Conservation (phyloP, 2,797 vertebrate genomes). For the Mionectes olivaceus region DNA sequence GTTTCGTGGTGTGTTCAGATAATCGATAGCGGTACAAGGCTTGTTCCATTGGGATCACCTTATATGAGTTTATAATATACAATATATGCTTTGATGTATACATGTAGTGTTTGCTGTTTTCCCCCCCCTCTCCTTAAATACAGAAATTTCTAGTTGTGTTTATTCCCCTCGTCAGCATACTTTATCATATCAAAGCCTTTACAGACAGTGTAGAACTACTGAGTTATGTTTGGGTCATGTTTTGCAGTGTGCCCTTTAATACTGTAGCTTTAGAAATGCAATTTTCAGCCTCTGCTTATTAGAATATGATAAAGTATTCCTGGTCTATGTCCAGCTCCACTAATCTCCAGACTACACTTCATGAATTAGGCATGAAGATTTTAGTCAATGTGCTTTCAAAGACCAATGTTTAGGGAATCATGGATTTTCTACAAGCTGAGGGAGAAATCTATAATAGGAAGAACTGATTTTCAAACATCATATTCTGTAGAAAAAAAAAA, state of each 20-base stretch:
- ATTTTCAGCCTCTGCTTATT: slow-evolving; percentile 96
- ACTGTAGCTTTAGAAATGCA: slow-evolving; percentile 98
- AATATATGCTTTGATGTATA: slow-evolving; percentile 77
- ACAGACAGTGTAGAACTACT: slow-evolving; percentile 88
- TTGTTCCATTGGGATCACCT: slow-evolving; percentile 72
- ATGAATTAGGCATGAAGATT: slow-evolving; percentile 94
- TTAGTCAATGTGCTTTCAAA: slow-evolving; percentile 88
- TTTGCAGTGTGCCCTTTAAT: slow-evolving; percentile 94
- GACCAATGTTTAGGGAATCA: slow-evolving; percentile 86
- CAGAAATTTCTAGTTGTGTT: slow-evolving; percentile 83
- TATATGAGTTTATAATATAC: slow-evolving; percentile 79
- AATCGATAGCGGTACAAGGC: slow-evolving; percentile 69
- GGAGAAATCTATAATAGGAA: slow-evolving; percentile 87
- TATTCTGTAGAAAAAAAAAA: slow-evolving; percentile 86
- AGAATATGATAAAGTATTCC: slow-evolving; percentile 99
- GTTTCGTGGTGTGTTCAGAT: slow-evolving; percentile 64
- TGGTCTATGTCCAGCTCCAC: slow-evolving; percentile 88
- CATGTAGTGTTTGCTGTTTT: slow-evolving; percentile 67
- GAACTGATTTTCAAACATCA: slow-evolving; percentile 89
- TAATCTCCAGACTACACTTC: slow-evolving; percentile 86
- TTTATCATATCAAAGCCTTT: slow-evolving; percentile 96
- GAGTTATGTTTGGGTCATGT: slow-evolving; percentile 90
- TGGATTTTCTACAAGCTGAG: slow-evolving; percentile 85
- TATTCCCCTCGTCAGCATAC: slow-evolving; percentile 96
- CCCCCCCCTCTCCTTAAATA: slow-evolving; percentile 75